A percentile compares a stretch with the other conserved stretches of the same genome.
These are phyloP conservation scores for Orcinus orca DNA, from an alignment of 2,113 vertebrate genomes.

Conservation along the genomic window DNA sequence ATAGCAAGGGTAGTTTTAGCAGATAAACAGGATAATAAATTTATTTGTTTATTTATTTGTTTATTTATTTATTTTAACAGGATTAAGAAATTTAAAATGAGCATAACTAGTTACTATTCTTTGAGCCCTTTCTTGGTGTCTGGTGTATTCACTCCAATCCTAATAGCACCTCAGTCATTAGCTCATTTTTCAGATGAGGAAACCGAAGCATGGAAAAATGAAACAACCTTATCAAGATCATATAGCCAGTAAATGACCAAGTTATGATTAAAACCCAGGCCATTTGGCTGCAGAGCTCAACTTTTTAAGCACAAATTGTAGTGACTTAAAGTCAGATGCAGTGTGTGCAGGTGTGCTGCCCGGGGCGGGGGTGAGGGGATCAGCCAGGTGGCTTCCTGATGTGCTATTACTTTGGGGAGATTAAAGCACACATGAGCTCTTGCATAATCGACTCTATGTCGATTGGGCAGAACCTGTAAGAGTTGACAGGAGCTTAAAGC, in stretches of 20 bases:
- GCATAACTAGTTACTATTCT: background rate
- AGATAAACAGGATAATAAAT: background rate
- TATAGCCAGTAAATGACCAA: background rate
- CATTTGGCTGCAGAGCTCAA: background rate
- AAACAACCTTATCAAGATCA: background rate
- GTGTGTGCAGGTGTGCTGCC: background rate
- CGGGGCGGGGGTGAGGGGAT: too few species aligned
- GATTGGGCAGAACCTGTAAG: background rate
- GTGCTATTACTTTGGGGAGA: background rate
- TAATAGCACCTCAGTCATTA: background rate
- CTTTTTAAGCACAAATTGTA: background rate
- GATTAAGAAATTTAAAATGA: background rate
- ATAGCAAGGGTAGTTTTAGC: background rate
- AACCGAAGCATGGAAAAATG: background rate
- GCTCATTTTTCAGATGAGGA: background rate
- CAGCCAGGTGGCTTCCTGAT: background rate
- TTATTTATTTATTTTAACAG: too few species aligned
- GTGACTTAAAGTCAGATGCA: background rate
- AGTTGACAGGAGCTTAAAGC: background rate
- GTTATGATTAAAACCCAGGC: background rate
- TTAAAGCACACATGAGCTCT: background rate
- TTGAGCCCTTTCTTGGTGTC: background rate
- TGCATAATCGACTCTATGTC: background rate
- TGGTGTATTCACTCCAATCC: background rate
- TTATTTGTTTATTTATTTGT: background rate